Evolutionary conservation across 2,888 invertebrate species (phyloP).

Genomic region (Cabera pusaria): DNA sequence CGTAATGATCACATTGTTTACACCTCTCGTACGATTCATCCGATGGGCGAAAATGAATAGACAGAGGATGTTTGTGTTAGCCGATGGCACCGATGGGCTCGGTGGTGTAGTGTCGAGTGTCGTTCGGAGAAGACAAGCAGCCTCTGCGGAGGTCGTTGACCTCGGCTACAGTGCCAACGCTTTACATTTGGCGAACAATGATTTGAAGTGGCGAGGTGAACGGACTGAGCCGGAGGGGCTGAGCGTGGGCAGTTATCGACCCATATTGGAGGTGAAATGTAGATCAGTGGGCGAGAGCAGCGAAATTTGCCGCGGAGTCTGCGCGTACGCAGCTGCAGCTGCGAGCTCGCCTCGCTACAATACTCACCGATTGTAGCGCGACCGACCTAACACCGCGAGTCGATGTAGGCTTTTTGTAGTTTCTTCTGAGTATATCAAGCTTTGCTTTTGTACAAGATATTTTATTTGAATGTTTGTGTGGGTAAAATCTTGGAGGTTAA

Average conservation of each 20-base stretch:
- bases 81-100: slow-evolving; percentile 28
- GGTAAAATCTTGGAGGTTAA: too few species aligned
- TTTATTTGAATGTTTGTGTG: too few species aligned
- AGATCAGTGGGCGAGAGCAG: slow-evolving; percentile 84
- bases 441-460: too few species aligned
- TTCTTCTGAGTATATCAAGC: slow-evolving; percentile 1
- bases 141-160: slow-evolving; percentile 66
- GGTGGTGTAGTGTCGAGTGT: slow-evolving; percentile 67
- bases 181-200: slow-evolving; percentile 83
- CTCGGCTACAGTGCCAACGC: slow-evolving; percentile 68
- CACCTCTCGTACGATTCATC: slow-evolving; percentile 23
- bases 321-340: slow-evolving; percentile 38
- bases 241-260: slow-evolving; percentile 83
- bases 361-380: slow-evolving; percentile 21
- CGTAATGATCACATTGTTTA: slow-evolving; percentile 26
- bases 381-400: too few species aligned
- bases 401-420: slow-evolving; percentile 14
- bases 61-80: slow-evolving; percentile 68
- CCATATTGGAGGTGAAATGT: slow-evolving; percentile 83
- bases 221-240: slow-evolving; percentile 77
- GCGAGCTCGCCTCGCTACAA: slow-evolving; percentile 30
- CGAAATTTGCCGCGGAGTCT: slow-evolving; percentile 74
- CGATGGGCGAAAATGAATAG: slow-evolving; percentile 36
- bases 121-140: slow-evolving; percentile 75
- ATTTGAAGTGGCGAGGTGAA: slow-evolving; percentile 82